Evolutionary conservation across 2,888 invertebrate species (phyloP).

Genomic region (Epirrita christyi): DNA sequence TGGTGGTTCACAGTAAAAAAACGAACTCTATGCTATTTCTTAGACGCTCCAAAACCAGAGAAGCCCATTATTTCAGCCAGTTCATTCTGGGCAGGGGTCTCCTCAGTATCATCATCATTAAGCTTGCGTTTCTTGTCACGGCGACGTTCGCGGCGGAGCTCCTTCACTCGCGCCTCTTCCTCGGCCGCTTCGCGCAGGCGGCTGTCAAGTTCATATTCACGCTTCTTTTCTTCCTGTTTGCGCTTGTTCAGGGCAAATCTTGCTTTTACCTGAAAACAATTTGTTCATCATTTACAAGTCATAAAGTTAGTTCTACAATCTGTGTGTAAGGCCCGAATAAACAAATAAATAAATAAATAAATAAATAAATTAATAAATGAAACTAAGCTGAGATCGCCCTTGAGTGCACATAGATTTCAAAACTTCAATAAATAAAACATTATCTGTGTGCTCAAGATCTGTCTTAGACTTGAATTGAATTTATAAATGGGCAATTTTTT

Average conservation of each 20-base stretch:
- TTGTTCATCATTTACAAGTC: too few relatives aligned
- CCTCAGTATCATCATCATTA: slow-evolving; percentile 84
- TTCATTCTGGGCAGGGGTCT: slow-evolving; percentile 86
- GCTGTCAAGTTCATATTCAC: slow-evolving; percentile 97
- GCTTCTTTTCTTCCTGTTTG: slow-evolving; percentile 97
- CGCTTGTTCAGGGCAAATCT: slow-evolving; percentile 97
- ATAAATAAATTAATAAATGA: too few relatives aligned
- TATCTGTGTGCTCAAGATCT: too few relatives aligned
- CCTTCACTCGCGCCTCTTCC: slow-evolving; percentile 97
- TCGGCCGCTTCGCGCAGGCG: slow-evolving; percentile 96
- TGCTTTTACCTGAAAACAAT: slow-evolving; percentile 87
- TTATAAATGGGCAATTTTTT: too few relatives aligned
- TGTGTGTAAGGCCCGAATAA: too few relatives aligned
- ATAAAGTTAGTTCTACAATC: too few relatives aligned
- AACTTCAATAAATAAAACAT: too few relatives aligned
- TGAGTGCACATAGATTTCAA: too few relatives aligned
- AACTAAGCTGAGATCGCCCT: too few relatives aligned
- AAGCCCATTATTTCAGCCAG: slow-evolving; percentile 98
- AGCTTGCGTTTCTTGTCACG: slow-evolving; percentile 95
- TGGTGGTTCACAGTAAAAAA: too few relatives aligned
- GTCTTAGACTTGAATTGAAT: too few relatives aligned
- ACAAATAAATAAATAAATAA: too few relatives aligned
- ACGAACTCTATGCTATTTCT: slow-evolving; percentile 82
- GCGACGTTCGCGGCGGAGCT: slow-evolving; percentile 93
- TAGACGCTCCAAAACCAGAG: slow-evolving; percentile 94